Evolutionary conservation across 2,113 vertebrate genomes (phyloP).

Genomic region (Syngnathoides biaculeatus): DNA sequence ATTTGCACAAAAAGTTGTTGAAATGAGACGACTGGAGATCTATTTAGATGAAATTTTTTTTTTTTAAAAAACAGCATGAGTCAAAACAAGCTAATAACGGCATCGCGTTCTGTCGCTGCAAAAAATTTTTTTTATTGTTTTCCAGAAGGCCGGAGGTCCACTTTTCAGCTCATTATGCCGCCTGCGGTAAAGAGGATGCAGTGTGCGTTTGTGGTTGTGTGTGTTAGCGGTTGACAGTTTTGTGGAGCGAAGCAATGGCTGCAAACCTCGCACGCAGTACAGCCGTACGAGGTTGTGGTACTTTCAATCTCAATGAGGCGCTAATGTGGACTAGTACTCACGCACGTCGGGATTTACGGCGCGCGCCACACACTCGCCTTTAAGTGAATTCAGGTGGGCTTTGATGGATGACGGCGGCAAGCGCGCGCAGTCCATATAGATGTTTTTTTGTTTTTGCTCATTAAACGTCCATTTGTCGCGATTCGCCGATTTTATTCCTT

Average conservation of each 20-base stretch:
- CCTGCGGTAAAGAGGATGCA: constrained; percentile 31
- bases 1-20: not conserved
- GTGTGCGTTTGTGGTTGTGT: not conserved
- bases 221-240: constrained; percentile 6
- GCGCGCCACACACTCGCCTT: constrained; percentile 25
- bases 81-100: not conserved
- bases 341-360: constrained; percentile 5
- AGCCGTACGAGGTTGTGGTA: constrained; percentile 52
- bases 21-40: not conserved
- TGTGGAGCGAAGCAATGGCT: constrained; percentile 23
- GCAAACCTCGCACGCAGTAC: constrained; percentile 31
- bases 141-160: constrained; percentile 19
- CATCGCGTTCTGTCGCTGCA: constrained; percentile 3
- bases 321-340: constrained; percentile 43
- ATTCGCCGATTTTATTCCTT: constrained; percentile 14
- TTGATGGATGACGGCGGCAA: constrained; percentile 29
- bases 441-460: constrained; percentile 20
- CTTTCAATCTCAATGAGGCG: constrained; percentile 48
- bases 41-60: too few relatives aligned
- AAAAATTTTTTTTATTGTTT: constrained; percentile 29
- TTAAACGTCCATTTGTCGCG: constrained; percentile 35
- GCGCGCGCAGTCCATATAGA: constrained; percentile 18
- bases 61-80: not conserved
- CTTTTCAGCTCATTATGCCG: constrained; percentile 42
- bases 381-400: constrained; percentile 36